These are phyloP conservation scores for Embiotoca jacksoni DNA, from an alignment of 2,113 vertebrate genomes.

Conservation along the genomic window DNA sequence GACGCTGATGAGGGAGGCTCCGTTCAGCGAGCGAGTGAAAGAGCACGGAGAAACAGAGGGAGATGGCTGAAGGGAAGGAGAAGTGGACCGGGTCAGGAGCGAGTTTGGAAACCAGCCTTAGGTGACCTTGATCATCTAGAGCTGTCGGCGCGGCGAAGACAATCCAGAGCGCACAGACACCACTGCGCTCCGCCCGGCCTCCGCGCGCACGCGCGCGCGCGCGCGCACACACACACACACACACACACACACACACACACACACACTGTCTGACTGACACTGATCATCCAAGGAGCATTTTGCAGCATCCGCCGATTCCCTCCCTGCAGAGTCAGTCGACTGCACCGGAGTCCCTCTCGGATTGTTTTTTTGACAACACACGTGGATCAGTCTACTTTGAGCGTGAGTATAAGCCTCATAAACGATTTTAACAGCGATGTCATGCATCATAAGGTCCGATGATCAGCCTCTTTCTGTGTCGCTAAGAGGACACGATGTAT, in stretches of 20 bases:
- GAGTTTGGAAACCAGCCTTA: constrained; percentile 4
- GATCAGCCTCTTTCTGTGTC: constrained; percentile 13
- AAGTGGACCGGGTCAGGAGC: constrained; percentile 54
- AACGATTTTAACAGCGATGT: constrained; percentile 30
- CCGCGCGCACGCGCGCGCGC: background rate
- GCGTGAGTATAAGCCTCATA: constrained; percentile 50
- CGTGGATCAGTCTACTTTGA: background rate
- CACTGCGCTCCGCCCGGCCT: constrained; percentile 41
- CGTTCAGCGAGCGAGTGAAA: constrained; percentile 23
- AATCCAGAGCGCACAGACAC: background rate
- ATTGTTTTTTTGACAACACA: background rate
- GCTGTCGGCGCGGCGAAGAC: background rate
- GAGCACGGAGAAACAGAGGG: constrained; percentile 42
- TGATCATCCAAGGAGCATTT: constrained; percentile 17
- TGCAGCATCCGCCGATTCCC: background rate
- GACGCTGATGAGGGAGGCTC: constrained; percentile 18
- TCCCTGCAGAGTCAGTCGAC: background rate
- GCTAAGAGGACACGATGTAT: constrained; percentile 19
- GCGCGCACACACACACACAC: background rate
- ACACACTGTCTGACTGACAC: background rate
- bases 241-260: too few species aligned
- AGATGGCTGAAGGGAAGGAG: constrained; percentile 59
- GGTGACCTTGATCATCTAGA: constrained; percentile 49
- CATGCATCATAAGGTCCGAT: constrained; percentile 49
- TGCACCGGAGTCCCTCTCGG: background rate